Evolutionary conservation across 2,113 vertebrate genomes (phyloP), one percentile per base, ranked within the genome.

Genomic region (human (Homo sapiens)): DNA sequence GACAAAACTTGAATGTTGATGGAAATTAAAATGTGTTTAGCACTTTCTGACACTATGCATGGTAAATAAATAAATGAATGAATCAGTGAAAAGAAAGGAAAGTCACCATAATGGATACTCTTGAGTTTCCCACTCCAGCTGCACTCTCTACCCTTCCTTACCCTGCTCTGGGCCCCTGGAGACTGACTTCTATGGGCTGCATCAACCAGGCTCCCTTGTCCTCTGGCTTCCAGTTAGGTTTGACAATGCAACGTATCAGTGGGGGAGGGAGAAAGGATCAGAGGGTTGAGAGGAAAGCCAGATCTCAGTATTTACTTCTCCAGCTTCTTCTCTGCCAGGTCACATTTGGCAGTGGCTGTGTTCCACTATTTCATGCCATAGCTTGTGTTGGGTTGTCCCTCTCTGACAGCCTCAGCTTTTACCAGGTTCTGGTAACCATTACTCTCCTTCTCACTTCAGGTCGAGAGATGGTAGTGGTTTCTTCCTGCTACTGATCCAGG

Each of bases 31-130:
- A 85, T 43, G 10, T 87, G 40, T 52, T 85, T 43, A 89, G 50
- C 27, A 45, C 43, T 50, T 72, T 25, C 52, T 97, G 18, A 48
- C 14, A 48, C 32, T 85, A 55, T 57, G 20, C 52, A 48, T 93
- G 61, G 61, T 89, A 57, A 45, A 82, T 75, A n/a, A 93, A 57
- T 85, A 91, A 82, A 94, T 80, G 38, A 82, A 64, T 75, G n/a
- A 92, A 30, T 89, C 22, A 16, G 3, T 78, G 50, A 81, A 88
- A 52, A 32, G 72, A 61, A 68, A 48, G 45, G 55, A 59, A 79
- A 93, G 52, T 64, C 13, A 52, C 50, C 45, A 17, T 90, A 57
- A 45, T 64, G 7, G 32, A 32, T 73, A 55, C 30, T 89, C 70
- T 32, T 84, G 18, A 45, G 27, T 57, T 73, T 66, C 43, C 27